Evolutionary conservation across 2,888 invertebrate genomes (phyloP).

Genomic region (Parnassius glacialis): DNA sequence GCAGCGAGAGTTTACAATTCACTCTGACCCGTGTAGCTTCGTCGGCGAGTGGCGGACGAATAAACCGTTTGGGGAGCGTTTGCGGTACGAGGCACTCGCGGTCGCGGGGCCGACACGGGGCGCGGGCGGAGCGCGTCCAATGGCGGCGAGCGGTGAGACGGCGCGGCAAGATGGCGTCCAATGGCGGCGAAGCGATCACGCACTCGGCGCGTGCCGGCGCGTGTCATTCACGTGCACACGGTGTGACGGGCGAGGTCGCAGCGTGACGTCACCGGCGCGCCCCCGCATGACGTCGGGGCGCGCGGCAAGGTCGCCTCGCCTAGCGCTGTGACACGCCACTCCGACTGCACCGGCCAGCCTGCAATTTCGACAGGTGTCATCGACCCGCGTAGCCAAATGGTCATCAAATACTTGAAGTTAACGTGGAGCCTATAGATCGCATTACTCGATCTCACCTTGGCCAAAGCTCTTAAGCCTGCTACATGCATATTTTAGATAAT

Average conservation of each 20-base stretch:
- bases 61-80: constrained; percentile 69
- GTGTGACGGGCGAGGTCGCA: constrained; percentile 84
- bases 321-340: constrained; percentile 43
- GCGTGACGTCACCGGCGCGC: constrained; percentile 82
- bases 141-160: constrained; percentile 82
- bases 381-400: constrained; percentile 43
- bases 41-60: constrained; percentile 72
- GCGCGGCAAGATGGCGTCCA: constrained; percentile 87
- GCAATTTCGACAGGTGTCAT: constrained; percentile 33
- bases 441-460: background rate
- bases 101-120: constrained; percentile 61
- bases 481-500: constrained; percentile 1
- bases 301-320: constrained; percentile 52
- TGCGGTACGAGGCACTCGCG: constrained; percentile 69
- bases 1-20: constrained; percentile 45
- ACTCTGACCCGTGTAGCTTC: constrained; percentile 69
- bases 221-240: constrained; percentile 92
- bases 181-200: constrained; percentile 83
- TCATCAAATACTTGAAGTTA: background rate
- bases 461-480: background rate
- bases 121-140: constrained; percentile 72
- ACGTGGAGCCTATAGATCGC: background rate
- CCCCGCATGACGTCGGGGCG: constrained; percentile 70
- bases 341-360: constrained; percentile 31
- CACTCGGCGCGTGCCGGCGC: constrained; percentile 87